phyloP scores from a whole-genome alignment of 2,888 invertebrate species.

The Myopa testacea region DNA sequence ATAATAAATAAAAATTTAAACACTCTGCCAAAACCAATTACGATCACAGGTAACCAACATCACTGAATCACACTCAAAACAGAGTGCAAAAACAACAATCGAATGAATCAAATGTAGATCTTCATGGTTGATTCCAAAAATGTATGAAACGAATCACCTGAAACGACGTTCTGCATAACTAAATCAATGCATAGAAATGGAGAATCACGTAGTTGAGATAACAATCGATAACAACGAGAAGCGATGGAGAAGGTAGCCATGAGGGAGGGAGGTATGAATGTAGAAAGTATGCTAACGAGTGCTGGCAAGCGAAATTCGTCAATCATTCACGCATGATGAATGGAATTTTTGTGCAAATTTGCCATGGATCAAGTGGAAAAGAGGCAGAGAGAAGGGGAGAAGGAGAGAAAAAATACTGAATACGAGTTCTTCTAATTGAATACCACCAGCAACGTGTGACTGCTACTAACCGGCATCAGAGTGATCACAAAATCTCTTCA shows the following conservation, averaged over 20 bases:
- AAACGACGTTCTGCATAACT: neutral
- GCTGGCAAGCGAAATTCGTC: neutral
- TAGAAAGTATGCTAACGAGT: neutral
- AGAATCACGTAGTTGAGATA: conserved; percentile 3
- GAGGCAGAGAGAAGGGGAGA: neutral
- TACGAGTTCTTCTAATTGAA: neutral
- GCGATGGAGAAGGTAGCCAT: neutral
- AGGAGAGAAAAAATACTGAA: neutral
- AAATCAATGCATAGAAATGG: neutral
- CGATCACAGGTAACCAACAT: too few species aligned
- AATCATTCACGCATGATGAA: neutral
- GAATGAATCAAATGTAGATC: too few species aligned
- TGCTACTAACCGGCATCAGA: too few species aligned
- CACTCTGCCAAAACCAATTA: too few species aligned
- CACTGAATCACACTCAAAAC: too few species aligned
- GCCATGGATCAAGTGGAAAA: neutral
- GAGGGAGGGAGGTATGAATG: neutral
- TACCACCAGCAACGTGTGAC: neutral
- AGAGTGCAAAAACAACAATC: too few species aligned
- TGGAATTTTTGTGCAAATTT: neutral
- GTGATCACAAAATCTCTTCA: too few species aligned
- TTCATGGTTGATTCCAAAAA: too few species aligned
- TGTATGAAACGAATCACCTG: neutral
- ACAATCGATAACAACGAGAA: neutral
- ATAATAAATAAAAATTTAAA: too few species aligned